Evolutionary conservation across 2,113 vertebrate species (phyloP).

Genomic region (Acanthochromis polyacanthus): DNA sequence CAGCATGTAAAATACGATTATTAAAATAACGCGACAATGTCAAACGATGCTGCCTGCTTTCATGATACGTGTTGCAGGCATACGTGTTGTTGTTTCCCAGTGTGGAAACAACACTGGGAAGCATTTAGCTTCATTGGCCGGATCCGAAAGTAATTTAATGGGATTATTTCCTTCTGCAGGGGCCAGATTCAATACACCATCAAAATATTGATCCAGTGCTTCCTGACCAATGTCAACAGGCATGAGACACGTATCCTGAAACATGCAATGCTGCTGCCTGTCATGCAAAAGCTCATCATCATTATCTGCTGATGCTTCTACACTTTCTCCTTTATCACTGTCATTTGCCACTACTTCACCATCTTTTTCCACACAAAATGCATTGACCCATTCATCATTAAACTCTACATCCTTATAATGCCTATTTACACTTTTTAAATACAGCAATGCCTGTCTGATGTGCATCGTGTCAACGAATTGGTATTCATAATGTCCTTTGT

Average conservation of each 20-base stretch:
- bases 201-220: background rate
- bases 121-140: background rate
- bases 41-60: background rate
- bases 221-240: background rate
- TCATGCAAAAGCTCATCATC: background rate
- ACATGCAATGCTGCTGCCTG: background rate
- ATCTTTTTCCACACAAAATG: background rate
- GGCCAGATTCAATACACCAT: background rate
- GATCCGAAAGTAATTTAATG: background rate
- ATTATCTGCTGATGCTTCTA: no score
- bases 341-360: no score
- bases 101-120: conserved; percentile 16
- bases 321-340: background rate
- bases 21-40: background rate
- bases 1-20: background rate
- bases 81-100: no score
- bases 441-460: background rate
- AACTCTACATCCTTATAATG: background rate
- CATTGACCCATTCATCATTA: no score
- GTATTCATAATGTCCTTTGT: conserved; percentile 7
- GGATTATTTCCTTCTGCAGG: background rate
- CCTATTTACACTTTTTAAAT: background rate
- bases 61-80: accelerated
- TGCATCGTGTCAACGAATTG: background rate
- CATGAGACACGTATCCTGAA: background rate